Evolutionary conservation across 2,888 invertebrate genomes (phyloP).

Genomic region (Eumacrocentrus americanus): DNA sequence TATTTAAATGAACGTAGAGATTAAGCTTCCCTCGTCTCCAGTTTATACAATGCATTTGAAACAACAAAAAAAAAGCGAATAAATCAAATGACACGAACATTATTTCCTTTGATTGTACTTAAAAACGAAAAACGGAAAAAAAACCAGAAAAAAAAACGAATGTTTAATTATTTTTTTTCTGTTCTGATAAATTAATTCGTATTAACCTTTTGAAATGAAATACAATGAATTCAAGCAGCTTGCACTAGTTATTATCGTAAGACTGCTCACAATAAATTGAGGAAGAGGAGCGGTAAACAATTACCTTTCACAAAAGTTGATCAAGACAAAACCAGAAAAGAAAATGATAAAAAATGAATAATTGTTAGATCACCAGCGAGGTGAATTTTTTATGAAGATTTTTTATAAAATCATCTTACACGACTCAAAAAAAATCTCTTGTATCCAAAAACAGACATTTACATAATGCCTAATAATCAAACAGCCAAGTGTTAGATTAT

Average conservation of each 20-base stretch:
- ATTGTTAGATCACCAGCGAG: no score
- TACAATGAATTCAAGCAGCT: no score
- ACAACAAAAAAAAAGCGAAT: conserved; percentile 39
- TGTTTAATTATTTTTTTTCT: conserved; percentile 23
- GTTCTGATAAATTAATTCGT: conserved; percentile 18
- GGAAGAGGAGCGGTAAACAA: no score
- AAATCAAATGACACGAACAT: conserved; percentile 34
- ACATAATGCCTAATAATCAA: no score
- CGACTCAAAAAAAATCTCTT: neutral
- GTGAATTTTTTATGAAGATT: conserved; percentile 10
- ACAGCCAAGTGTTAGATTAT: neutral
- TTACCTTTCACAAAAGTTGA: neutral
- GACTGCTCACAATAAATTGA: no score
- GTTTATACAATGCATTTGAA: conserved; percentile 41
- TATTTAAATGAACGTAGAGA: conserved; percentile 43
- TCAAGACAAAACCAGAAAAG: neutral
- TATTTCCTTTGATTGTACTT: conserved; percentile 34
- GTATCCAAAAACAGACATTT: no score
- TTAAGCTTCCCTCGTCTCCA: conserved; percentile 41
- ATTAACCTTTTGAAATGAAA: conserved; percentile 49
- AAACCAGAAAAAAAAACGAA: conserved; percentile 11
- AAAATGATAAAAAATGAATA: neutral
- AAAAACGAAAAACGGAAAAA: conserved; percentile 18
- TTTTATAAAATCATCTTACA: neutral
- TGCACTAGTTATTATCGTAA: no score